Evolutionary conservation across 1,140 invertebrate genomes (phyloP), one percentile per base, ranked within the genome.

Genomic region (Drosophila athabasca): DNA sequence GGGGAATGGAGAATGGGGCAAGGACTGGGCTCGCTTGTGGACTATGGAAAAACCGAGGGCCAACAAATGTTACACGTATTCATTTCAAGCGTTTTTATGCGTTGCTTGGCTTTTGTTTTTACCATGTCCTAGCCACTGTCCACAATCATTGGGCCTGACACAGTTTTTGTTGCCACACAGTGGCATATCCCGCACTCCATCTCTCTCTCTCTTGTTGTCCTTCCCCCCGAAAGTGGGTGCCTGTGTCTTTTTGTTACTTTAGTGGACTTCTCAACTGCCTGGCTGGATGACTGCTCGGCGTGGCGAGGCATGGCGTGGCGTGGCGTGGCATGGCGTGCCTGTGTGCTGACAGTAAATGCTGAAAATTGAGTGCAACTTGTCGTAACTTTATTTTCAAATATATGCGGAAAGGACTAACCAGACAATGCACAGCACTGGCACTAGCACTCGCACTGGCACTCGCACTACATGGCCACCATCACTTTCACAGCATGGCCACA

Each of bases 321-420:
- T 64, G 61, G 35, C 35, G 3, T 39, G 35, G 39, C 66, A 49
- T 88, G 83, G 64, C 76, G 64, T 88, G 83, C 71, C 84, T 76
- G 57, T 49, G 29, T 64, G 71, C 75, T 87, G 83, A 87, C 83
- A 87, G 83, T 87, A 87, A 87, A 87, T 87, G 83, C 76, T 87
- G 83, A 87, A 87, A 87, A 87, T 87, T 89, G 84, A 87, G 83
- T 88, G 83, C 83, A 87, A 87, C 83, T 87, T 83, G 83, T 87
- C 83, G 83, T 87, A 87, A 87, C 83, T 87, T 87, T 87, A 87
- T 87, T 87, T 70, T 87, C 79, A 87, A 88, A 87, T 87, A 87
- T 88, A 87, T 88, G 82, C 82, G 82, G 82, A 82, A 87, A 88
- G 82, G 83, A 87, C 82, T 82, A 88, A 87, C 82, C 82, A 87